Evolutionary conservation across 2,113 vertebrate genomes (phyloP).

Genomic region (Sminthopsis crassicaudata): DNA sequence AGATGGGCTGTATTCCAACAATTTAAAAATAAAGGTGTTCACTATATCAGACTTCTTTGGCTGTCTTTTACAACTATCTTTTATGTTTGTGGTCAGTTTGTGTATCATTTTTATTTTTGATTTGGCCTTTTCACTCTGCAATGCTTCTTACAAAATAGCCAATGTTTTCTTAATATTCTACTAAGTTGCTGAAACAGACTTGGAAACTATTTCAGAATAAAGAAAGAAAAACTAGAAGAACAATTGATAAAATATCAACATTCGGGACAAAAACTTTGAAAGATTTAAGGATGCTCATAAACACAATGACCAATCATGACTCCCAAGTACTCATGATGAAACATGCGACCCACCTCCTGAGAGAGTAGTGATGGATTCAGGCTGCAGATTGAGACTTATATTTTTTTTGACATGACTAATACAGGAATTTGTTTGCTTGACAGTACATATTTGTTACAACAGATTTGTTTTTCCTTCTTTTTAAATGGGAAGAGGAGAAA

Average conservation of each 20-base stretch:
- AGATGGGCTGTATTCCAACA: neutral
- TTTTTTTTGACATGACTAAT: neutral
- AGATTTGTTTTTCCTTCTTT: neutral
- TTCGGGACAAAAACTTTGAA: neutral
- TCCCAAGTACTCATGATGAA: neutral
- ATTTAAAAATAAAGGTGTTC: neutral
- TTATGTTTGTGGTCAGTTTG: neutral
- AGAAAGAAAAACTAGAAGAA: neutral
- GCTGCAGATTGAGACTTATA: neutral
- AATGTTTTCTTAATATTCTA: neutral
- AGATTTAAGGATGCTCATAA: neutral
- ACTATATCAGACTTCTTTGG: neutral
- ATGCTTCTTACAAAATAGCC: neutral
- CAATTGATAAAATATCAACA: neutral
- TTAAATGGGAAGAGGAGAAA: neutral
- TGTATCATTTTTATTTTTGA: neutral
- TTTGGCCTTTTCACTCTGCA: neutral
- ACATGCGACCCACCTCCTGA: neutral
- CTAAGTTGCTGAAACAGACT: neutral
- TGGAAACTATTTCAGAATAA: neutral
- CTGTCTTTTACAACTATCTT: neutral
- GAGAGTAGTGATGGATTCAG: neutral
- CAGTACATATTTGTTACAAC: neutral
- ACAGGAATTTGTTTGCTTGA: neutral
- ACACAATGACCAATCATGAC: neutral